These are phyloP conservation scores for Gymnoscelis rufifasciata DNA, from an alignment of 2,888 invertebrate species.

Conservation along the genomic window DNA sequence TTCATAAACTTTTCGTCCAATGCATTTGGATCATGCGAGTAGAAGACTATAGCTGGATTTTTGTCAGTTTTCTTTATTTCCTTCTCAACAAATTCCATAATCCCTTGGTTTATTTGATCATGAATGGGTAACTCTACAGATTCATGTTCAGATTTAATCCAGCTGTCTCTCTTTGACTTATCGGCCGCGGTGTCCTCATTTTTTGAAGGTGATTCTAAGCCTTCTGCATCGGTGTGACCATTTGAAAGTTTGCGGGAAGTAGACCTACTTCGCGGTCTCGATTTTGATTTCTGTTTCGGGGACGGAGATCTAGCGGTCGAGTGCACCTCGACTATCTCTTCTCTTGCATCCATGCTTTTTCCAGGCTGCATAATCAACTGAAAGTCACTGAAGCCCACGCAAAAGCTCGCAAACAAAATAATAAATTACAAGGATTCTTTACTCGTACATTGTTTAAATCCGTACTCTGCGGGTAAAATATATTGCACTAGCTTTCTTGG, in stretches of 20 bases:
- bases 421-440: constrained; percentile 9
- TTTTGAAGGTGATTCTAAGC: constrained; percentile 29
- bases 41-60: constrained; percentile 71
- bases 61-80: constrained; percentile 74
- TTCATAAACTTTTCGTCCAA: constrained; percentile 71
- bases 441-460: neutral
- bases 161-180: constrained; percentile 65
- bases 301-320: constrained; percentile 63
- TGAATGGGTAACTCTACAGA: constrained; percentile 80
- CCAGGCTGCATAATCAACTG: constrained; percentile 60
- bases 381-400: constrained; percentile 33
- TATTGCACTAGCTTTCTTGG: too few relatives aligned
- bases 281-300: constrained; percentile 54
- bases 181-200: constrained; percentile 43
- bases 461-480: too few relatives aligned
- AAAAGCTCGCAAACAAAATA: constrained; percentile 22
- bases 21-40: constrained; percentile 71
- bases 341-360: constrained; percentile 55
- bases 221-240: constrained; percentile 48
- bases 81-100: constrained; percentile 72
- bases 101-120: constrained; percentile 74
- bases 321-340: constrained; percentile 71
- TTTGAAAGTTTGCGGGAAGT: constrained; percentile 64
- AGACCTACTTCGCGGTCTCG: constrained; percentile 56
- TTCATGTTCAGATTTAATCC: constrained; percentile 74